Percentiles rank a stretch among this genome's conserved stretches.
Conservation (phyloP, 2,113 vertebrate species). For the Colius striatus region DNA sequence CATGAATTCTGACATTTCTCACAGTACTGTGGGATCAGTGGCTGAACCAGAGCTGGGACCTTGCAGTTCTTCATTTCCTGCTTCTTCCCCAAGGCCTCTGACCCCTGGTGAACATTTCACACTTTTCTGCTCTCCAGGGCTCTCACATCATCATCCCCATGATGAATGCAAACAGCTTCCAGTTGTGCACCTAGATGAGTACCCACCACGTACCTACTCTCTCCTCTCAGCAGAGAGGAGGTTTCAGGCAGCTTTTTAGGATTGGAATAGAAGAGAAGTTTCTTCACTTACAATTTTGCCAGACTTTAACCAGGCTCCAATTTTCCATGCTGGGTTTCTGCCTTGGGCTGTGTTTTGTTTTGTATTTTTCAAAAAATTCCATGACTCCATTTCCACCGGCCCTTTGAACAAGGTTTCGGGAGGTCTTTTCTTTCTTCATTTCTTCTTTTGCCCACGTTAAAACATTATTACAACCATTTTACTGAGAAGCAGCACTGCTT, state of each 20-base stretch:
- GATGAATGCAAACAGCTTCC: neutral
- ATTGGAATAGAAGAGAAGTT: slow-evolving; percentile 26
- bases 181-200: neutral
- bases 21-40: neutral
- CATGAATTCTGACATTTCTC: neutral
- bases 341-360: slow-evolving; percentile 60
- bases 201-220: neutral
- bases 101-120: neutral
- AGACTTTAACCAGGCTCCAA: slow-evolving; percentile 25
- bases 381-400: slow-evolving; percentile 54
- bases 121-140: neutral
- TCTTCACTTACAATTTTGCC: slow-evolving; percentile 36
- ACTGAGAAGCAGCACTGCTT: slow-evolving; percentile 47
- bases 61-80: fast-evolving
- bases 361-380: slow-evolving; percentile 61
- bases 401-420: slow-evolving; percentile 62
- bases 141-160: neutral
- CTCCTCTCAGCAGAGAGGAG: neutral
- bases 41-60: neutral
- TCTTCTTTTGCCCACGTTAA: slow-evolving; percentile 33
- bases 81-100: neutral
- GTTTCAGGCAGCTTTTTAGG: slow-evolving; percentile 51
- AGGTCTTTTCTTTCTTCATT: slow-evolving; percentile 45
- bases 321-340: slow-evolving; percentile 65
- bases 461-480: slow-evolving; percentile 50